Percentiles rank a stretch among this genome's conserved stretches.
phyloP scores from a whole-genome alignment of 2,797 vertebrate species.

The Paramormyrops hopkinsi region DNA sequence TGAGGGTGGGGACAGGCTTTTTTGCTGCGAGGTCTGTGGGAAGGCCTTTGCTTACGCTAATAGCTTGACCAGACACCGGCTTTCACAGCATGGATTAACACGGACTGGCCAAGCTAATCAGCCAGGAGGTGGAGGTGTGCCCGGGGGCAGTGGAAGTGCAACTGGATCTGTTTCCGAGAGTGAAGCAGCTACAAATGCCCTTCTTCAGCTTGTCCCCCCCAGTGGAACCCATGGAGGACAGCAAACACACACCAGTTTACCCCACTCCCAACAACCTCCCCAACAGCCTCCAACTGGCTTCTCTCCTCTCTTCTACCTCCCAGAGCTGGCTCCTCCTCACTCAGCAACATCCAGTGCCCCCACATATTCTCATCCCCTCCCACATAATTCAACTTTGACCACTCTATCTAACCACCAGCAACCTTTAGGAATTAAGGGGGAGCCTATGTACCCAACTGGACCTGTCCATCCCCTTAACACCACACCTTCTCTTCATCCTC shows the following conservation, averaged over 20 bases:
- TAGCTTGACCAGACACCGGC: slow-evolving; percentile 82
- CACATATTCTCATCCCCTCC: slow-evolving; percentile 65
- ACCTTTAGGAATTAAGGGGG: slow-evolving; percentile 68
- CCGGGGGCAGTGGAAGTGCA: slow-evolving; percentile 54
- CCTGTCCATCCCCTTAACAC: slow-evolving; percentile 61
- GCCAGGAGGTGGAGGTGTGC: slow-evolving; percentile 54
- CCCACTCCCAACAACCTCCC: slow-evolving; percentile 62
- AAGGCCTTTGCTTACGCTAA: slow-evolving; percentile 87
- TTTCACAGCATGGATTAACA: slow-evolving; percentile 74
- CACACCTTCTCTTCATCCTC: slow-evolving; percentile 62
- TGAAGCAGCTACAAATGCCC: slow-evolving; percentile 70
- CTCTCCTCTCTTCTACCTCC: slow-evolving; percentile 64
- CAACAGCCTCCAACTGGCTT: slow-evolving; percentile 62
- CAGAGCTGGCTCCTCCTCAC: slow-evolving; percentile 56
- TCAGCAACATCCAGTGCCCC: slow-evolving; percentile 56
- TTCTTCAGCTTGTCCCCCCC: slow-evolving; percentile 67
- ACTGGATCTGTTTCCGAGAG: slow-evolving; percentile 64
- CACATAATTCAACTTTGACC: slow-evolving; percentile 68
- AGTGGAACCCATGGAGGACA: slow-evolving; percentile 57
- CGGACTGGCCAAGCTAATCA: slow-evolving; percentile 56
- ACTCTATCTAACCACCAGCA: slow-evolving; percentile 63
- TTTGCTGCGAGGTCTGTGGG: slow-evolving; percentile 81
- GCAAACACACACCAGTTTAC: slow-evolving; percentile 56
- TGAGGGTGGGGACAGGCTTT: slow-evolving; percentile 77
- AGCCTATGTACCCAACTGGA: slow-evolving; percentile 64